Evolutionary conservation across 30 jellyfish, hydroid and myxozoan species (phyloP).

Genomic region (Chrysaora quinquecirrha): DNA sequence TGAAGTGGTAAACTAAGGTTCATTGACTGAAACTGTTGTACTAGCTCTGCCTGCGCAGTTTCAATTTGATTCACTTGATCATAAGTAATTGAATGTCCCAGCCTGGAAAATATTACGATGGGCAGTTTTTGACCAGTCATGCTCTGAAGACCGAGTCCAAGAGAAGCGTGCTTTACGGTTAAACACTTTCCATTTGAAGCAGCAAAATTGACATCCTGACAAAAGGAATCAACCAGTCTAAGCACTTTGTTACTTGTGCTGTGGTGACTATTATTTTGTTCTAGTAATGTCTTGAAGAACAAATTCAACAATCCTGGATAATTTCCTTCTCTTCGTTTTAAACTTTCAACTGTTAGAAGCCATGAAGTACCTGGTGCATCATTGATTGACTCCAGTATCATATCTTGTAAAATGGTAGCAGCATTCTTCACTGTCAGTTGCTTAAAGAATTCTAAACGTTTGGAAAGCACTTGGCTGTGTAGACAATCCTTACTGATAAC

Average conservation of each 20-base stretch:
- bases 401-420: neutral
- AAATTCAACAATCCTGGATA: neutral
- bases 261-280: neutral
- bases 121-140: neutral
- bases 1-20: neutral
- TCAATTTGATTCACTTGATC: neutral
- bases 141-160: neutral
- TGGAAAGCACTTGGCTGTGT: neutral
- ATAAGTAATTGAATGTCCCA: neutral
- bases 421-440: neutral
- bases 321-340: neutral
- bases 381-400: neutral
- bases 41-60: no score
- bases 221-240: neutral
- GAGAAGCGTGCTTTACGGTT: neutral
- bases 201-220: neutral
- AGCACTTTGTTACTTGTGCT: neutral
- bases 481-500: neutral
- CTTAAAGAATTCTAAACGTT: neutral
- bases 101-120: neutral
- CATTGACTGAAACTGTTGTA: neutral
- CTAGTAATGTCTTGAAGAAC: neutral
- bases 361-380: neutral
- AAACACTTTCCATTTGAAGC: neutral
- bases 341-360: neutral